These are phyloP conservation scores for Synanthedon tipuliformis DNA, from an alignment of 2,888 invertebrate species.

Conservation along the genomic window DNA sequence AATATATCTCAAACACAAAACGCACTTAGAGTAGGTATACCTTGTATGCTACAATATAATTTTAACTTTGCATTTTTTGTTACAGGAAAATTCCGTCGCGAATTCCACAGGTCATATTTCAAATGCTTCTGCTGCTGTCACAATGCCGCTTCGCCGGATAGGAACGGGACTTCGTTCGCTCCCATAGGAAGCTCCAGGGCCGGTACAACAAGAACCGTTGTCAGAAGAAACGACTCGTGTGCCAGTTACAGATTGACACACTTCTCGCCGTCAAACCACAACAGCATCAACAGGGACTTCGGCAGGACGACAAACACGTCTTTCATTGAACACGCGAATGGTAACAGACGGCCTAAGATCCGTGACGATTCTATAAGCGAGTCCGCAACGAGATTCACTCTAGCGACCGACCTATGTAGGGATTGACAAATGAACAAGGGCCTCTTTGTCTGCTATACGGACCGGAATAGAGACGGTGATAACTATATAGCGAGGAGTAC, in stretches of 20 bases:
- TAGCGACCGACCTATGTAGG: slow-evolving; percentile 45
- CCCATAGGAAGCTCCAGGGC: slow-evolving; percentile 57
- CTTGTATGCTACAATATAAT: neutral
- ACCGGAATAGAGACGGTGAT: slow-evolving; percentile 33
- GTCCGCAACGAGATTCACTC: slow-evolving; percentile 48
- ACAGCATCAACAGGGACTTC: slow-evolving; percentile 49
- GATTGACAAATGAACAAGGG: slow-evolving; percentile 53
- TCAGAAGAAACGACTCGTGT: slow-evolving; percentile 59
- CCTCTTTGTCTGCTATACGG: slow-evolving; percentile 24
- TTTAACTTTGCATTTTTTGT: slow-evolving; percentile 28
- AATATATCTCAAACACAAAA: neutral
- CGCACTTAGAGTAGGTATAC: slow-evolving; percentile 4
- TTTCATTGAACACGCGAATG: slow-evolving; percentile 59
- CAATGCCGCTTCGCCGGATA: slow-evolving; percentile 29
- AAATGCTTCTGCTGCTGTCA: slow-evolving; percentile 69
- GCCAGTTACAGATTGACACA: slow-evolving; percentile 58
- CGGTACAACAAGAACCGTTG: slow-evolving; percentile 53
- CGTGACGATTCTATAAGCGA: slow-evolving; percentile 57
- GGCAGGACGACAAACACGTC: slow-evolving; percentile 56
- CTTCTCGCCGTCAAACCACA: slow-evolving; percentile 59
- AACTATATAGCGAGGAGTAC: slow-evolving; percentile 49
- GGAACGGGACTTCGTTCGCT: slow-evolving; percentile 55
- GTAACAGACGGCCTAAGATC: slow-evolving; percentile 41
- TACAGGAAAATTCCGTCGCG: slow-evolving; percentile 80
- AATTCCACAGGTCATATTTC: slow-evolving; percentile 77